A percentile compares a stretch with the other conserved stretches of the same genome.
These are phyloP conservation scores for Typhlichthys eigenmanni DNA, from an alignment of 2,797 vertebrate species.

Conservation along the genomic window DNA sequence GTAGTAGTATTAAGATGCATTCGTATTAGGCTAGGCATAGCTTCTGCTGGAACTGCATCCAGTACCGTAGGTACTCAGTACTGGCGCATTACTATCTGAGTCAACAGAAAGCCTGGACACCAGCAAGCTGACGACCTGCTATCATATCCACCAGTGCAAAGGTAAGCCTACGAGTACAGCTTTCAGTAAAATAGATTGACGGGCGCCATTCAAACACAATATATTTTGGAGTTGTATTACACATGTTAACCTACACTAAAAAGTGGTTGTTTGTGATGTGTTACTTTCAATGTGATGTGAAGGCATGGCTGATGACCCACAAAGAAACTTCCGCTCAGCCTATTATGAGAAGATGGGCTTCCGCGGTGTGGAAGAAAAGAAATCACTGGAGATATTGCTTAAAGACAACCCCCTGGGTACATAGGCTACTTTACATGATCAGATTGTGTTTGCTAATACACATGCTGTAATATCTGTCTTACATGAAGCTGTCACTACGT, in stretches of 20 bases:
- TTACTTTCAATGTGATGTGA: constrained; percentile 24
- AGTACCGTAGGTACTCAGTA: too few relatives aligned
- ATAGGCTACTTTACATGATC: neutral
- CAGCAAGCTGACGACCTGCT: neutral
- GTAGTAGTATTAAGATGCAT: too few relatives aligned
- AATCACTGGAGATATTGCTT: constrained; percentile 93
- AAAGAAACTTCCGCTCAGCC: constrained; percentile 95
- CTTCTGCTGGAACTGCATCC: neutral
- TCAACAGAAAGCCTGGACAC: neutral
- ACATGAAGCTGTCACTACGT: neutral
- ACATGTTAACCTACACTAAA: neutral
- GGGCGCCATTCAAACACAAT: neutral
- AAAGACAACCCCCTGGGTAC: constrained; percentile 93
- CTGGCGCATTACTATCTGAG: neutral
- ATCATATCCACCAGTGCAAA: neutral
- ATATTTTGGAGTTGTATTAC: neutral
- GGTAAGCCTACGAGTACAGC: neutral
- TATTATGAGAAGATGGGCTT: constrained; percentile 99
- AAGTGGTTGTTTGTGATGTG: constrained; percentile 1
- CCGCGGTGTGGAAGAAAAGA: constrained; percentile 98
- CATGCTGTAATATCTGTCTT: neutral
- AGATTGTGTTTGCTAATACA: neutral
- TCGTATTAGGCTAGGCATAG: neutral
- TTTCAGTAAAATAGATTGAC: neutral
- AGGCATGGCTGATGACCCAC: constrained; percentile 91